Base-by-base conservation (phyloP, 2,888 invertebrate species). In the Masnerella sp. region DNA sequence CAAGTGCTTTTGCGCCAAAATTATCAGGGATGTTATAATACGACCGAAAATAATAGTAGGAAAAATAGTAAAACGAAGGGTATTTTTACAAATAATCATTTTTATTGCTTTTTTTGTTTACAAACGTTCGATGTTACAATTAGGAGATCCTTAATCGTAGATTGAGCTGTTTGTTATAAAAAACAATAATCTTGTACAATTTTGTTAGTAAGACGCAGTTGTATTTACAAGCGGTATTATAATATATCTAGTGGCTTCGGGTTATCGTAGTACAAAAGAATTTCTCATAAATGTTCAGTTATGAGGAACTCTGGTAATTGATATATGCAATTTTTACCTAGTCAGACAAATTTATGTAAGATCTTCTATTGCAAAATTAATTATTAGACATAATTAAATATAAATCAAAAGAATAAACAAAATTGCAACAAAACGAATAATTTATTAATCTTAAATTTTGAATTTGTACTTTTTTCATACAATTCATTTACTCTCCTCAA, bases 121-220 rank as follows among this genome's bases (percentile, higher is more conserved):
- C 62, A 62, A 62, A 52, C 40, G 15, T 49, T 59, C 28, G n/a
- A n/a, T 12, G 32, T 49, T 68, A 59, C 51, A 68, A 59, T 59
- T 68, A 59, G 51, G 64, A 71, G 38, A 64, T 71, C 52, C 71
- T 71, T 71, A 64, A 58, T 62, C 43, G 28, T 51, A 71, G 11
- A 64, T 71, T 71, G 71, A 71, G 71, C 71, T 64, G 64, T 64
- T 11, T 47, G 54, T 54, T 62, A 71, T 25, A 43, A 40, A 59
- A 64, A 64, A 56, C 30, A 61, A 61, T 32, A 25, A 47, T 45
- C 42, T 42, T 56, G 54, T 56, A 69, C 32, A 64, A 62, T 34
- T 51, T 47, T 71, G 71, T 71, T 71, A 71, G 71, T 71, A 58
- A 59, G 25, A 28, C 40, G 71, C 65, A 42, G 52, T 8, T 28